These are phyloP conservation scores for Datnioides undecimradiatus DNA, from an alignment of 2,113 vertebrate species.

Conservation along the genomic window DNA sequence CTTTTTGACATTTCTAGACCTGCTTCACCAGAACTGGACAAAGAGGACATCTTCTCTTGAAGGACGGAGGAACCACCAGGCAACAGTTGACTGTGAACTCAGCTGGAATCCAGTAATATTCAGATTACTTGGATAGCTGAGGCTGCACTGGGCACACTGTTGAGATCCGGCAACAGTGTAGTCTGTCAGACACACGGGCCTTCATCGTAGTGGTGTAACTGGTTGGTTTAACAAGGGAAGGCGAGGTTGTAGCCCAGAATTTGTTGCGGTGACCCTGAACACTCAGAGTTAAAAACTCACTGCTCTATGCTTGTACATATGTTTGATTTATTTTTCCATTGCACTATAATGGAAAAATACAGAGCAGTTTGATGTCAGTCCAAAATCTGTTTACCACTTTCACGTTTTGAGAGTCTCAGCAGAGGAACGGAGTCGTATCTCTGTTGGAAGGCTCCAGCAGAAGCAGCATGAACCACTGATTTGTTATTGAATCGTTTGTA, in stretches of 20 bases:
- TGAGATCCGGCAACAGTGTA: constrained; percentile 42
- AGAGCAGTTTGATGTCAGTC: constrained; percentile 27
- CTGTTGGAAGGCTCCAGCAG: constrained; percentile 43
- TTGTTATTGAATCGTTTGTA: constrained; percentile 59
- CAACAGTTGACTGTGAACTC: constrained; percentile 28
- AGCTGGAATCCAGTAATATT: constrained; percentile 64
- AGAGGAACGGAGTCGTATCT: constrained; percentile 28
- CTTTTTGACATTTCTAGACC: constrained; percentile 94
- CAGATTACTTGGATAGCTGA: constrained; percentile 59
- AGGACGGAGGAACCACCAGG: background rate
- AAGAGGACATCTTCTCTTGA: constrained; percentile 92
- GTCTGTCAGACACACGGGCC: constrained; percentile 41
- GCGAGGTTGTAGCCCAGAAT: constrained; percentile 36
- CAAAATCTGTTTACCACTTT: constrained; percentile 17
- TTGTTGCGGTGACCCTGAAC: constrained; percentile 20
- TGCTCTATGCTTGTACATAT: constrained; percentile 74
- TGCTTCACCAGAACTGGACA: constrained; percentile 92
- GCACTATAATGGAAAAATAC: constrained; percentile 55
- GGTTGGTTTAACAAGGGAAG: constrained; percentile 3
- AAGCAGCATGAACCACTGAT: constrained; percentile 75
- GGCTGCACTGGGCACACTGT: constrained; percentile 40
- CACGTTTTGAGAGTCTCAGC: constrained; percentile 42
- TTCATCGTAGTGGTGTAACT: constrained; percentile 12
- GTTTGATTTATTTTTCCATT: constrained; percentile 60
- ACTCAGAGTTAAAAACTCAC: constrained; percentile 43